Base-by-base conservation (phyloP, 2,888 invertebrate species). In the Standfussiana lucernea region DNA sequence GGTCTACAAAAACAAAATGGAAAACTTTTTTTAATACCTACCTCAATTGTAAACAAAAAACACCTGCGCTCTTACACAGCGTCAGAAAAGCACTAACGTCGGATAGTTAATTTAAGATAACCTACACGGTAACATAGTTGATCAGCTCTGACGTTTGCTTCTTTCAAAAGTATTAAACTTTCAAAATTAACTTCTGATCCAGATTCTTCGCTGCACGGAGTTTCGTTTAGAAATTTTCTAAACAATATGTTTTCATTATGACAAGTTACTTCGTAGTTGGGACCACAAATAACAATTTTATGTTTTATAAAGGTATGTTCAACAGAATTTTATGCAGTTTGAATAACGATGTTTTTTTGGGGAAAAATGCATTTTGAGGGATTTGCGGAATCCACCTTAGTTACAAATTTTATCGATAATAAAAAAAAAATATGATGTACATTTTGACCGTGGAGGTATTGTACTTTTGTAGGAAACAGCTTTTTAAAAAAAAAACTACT, bases 141-240 rank as follows among this genome's bases (percentile, higher is more conserved):
- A 79, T 81, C 66, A 70, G 13, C 24, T 2, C 76, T 72, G 85
- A 85, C 75, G 71, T 47, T 65, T 64, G 62, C 61, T 84, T 75
- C 85, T 85, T 79, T 68, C 62, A 50, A 79, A 82, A 79, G 70
- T 72, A 75, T 74, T 70, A 47, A 70, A 85, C 78, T 72, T 86
- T 83, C 77, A 61, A 35, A 82, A 86, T 86, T 84, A 77, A 87
- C 72, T 71, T 86, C 45, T 85, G 85, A 87, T 81, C 70, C 72
- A 65, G 59, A 86, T 73, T 73, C 50, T 28, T 64, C 28, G 66
- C 69, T 66, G 62, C 66, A 62, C 62, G 7, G 21, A 65, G 68
- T 72, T 77, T 80, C 37, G 59, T 56, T 75, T 61, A 77, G 64
- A 68, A 66, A 62, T 70, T 85, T 85, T 74, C 65, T 65, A 75